Evolutionary conservation across 2,888 invertebrate species (phyloP).

Genomic region (Temnothorax unifasciatus): DNA sequence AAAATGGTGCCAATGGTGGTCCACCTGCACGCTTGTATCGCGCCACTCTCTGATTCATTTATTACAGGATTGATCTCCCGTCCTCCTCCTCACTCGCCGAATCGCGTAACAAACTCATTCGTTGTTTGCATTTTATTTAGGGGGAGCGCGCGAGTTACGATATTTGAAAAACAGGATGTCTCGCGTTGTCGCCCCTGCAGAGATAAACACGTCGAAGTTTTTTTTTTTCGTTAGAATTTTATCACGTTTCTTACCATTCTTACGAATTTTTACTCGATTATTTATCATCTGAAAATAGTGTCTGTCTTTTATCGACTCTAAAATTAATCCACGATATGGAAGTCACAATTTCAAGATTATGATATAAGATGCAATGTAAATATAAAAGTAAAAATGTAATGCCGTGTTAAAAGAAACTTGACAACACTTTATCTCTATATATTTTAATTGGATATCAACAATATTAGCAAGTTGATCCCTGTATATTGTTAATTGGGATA

Average conservation of each 20-base stretch:
- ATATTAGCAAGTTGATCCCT: background rate
- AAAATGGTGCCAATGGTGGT: conserved; percentile 12
- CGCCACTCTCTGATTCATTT: conserved; percentile 32
- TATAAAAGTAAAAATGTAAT: background rate
- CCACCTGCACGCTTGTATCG: conserved; percentile 7
- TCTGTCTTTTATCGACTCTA: background rate
- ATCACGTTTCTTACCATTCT: background rate
- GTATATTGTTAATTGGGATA: background rate
- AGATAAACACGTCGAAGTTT: background rate
- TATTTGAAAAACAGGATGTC: background rate
- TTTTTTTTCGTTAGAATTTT: background rate
- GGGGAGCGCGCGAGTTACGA: background rate
- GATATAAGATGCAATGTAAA: background rate
- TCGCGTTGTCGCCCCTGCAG: background rate
- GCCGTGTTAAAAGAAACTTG: background rate
- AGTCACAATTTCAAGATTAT: background rate
- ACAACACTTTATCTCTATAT: background rate
- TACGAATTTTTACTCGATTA: background rate
- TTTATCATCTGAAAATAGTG: background rate
- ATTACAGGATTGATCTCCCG: conserved; percentile 6
- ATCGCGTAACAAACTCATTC: conserved; percentile 19
- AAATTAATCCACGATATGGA: background rate
- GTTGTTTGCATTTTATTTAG: conserved; percentile 16
- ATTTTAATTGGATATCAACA: background rate
- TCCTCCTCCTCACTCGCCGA: background rate